Conservation (phyloP, 1,140 invertebrate genomes). For the Stenopsyche tienmushanensis region DNA sequence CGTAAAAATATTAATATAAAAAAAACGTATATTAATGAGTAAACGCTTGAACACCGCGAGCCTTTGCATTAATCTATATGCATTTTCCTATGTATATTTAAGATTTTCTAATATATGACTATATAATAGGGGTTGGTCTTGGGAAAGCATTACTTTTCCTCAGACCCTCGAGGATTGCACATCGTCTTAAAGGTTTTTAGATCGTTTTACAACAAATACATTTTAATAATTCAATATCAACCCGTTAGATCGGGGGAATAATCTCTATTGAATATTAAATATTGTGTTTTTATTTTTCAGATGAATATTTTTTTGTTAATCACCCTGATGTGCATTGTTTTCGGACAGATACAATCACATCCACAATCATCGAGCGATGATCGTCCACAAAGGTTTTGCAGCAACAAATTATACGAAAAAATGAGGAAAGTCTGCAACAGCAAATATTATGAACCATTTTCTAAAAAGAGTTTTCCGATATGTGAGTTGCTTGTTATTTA, state of each 20-base stretch:
- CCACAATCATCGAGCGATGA: background rate
- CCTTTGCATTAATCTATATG: too few species aligned
- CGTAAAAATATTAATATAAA: background rate
- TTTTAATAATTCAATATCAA: background rate
- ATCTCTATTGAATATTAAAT: background rate
- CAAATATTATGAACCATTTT: background rate
- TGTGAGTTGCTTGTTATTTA: background rate
- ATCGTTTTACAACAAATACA: background rate
- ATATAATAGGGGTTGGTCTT: too few species aligned
- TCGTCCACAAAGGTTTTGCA: background rate
- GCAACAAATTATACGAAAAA: background rate
- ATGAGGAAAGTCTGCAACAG: background rate
- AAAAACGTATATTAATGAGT: background rate
- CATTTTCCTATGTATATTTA: too few species aligned
- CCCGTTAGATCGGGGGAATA: background rate
- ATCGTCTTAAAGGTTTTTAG: background rate
- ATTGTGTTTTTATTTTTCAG: background rate
- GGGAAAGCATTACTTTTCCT: too few species aligned
- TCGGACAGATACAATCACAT: background rate
- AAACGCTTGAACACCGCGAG: background rate
- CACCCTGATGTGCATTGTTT: background rate
- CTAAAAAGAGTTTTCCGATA: background rate
- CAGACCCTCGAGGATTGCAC: too few species aligned
- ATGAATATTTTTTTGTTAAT: background rate
- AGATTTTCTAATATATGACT: too few species aligned